Base-by-base conservation (phyloP, 2,888 invertebrate species). In the Tortricodes alternella region DNA sequence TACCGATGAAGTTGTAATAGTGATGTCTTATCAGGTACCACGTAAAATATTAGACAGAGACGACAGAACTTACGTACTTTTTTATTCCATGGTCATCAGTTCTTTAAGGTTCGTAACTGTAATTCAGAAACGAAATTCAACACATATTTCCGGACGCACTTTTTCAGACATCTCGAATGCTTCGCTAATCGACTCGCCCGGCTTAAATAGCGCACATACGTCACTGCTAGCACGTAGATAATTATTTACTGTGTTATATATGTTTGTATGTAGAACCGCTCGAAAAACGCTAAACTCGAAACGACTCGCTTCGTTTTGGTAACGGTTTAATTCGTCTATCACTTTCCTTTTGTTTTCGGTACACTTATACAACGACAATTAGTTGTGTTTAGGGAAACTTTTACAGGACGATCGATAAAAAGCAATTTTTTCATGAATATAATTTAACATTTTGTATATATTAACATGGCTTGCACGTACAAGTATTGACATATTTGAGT, bases 141-240 rank as follows among this genome's bases (percentile, higher is more conserved):
- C n/a, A n/a, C n/a, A n/a, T n/a, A 11, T 29, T 29, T 29, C 9
- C 0, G n/a, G 9, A n/a, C 29, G 11, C 11, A 29, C 8, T 38
- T 19, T 19, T 16, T 2, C 19, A 18, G 11, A n/a, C 4, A 1
- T 49, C 15, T 43, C 41, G 53, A 56, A 49, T 13, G 53, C 13
- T 39, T 53, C 48, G 24, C n/a, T 34, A 53, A 53, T 53, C 32
- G 23, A 41, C 13, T 16, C 11, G 82, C 76, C 68, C 72, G 76
- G 80, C 83, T 85, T 87, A 88, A 89, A 87, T 86, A 85, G 89
- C 84, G 76, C 74, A 76, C 85, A 83, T 89, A 89, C 83, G 85
- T 90, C 85, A 89, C 85, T 68, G 80, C 66, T 74, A 78, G 81
- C 83, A 81, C 85, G 88, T 89, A 55, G 49, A 56, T 50, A 88